phyloP scores from a whole-genome alignment of 2,113 vertebrate genomes.

The Tetraodon nigroviridis region DNA sequence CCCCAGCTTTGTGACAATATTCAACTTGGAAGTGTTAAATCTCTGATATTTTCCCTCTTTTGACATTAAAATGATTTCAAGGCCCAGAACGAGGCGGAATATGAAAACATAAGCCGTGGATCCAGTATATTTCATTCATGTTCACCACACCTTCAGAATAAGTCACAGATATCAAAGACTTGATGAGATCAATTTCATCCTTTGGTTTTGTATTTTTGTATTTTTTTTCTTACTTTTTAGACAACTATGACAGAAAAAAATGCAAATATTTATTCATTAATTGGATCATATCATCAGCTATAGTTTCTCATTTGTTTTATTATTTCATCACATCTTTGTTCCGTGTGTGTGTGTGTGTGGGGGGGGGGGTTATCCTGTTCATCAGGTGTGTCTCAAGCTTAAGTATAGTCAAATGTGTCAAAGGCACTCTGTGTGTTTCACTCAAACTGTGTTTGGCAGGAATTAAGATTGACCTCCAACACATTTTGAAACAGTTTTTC shows the following conservation, averaged over 20 bases:
- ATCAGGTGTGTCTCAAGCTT: not conserved
- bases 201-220: too few relatives aligned
- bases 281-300: too few relatives aligned
- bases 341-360: not conserved
- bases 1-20: conserved; percentile 20
- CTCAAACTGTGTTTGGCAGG: not conserved
- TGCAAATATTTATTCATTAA: too few relatives aligned
- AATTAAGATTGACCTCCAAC: not conserved
- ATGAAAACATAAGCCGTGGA: not conserved
- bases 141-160: conserved; percentile 3
- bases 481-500: conserved; percentile 4
- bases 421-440: not conserved
- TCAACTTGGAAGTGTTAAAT: conserved; percentile 21
- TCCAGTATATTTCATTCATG: conserved; percentile 1
- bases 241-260: too few relatives aligned
- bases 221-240: too few relatives aligned
- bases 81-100: not conserved
- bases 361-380: not conserved
- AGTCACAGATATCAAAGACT: not conserved
- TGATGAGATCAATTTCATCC: too few relatives aligned
- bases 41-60: conserved; percentile 18
- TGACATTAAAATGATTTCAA: conserved; percentile 26
- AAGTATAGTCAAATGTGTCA: not conserved
- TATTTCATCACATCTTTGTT: not conserved
- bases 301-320: too few relatives aligned